Conservation (phyloP, 2,888 invertebrate genomes). For the Fragum sueziense region DNA sequence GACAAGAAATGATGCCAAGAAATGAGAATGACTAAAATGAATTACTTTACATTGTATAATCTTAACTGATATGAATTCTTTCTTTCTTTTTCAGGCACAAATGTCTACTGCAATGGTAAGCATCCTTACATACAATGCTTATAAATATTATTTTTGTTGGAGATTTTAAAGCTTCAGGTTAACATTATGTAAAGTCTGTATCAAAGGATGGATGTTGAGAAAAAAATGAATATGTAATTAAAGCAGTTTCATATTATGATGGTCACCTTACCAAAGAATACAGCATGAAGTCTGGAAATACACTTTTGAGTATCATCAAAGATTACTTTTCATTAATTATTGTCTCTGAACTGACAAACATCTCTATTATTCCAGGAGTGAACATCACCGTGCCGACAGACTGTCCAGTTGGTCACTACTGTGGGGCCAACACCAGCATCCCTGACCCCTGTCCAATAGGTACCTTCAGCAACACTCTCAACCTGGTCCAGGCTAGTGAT, state of each 20-base stretch:
- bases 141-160: too few species aligned
- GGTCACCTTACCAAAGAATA: too few species aligned
- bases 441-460: slow-evolving; percentile 78
- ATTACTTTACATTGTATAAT: neutral
- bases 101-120: slow-evolving; percentile 56
- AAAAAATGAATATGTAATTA: neutral
- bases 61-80: neutral
- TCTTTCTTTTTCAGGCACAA: slow-evolving; percentile 29
- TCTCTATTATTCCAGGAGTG: slow-evolving; percentile 61
- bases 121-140: too few species aligned
- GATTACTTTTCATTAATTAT: too few species aligned
- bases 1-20: neutral
- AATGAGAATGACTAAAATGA: neutral
- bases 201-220: too few species aligned
- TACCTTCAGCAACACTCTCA: slow-evolving; percentile 72
- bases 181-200: too few species aligned
- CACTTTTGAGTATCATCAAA: too few species aligned
- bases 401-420: slow-evolving; percentile 79
- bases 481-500: slow-evolving; percentile 66
- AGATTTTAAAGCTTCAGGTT: too few species aligned
- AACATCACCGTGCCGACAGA: slow-evolving; percentile 75
- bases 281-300: too few species aligned
- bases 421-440: slow-evolving; percentile 76
- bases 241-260: too few species aligned
- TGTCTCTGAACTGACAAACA: too few species aligned